Conservation (phyloP, 2,113 vertebrate species). For the Abramis brama region DNA sequence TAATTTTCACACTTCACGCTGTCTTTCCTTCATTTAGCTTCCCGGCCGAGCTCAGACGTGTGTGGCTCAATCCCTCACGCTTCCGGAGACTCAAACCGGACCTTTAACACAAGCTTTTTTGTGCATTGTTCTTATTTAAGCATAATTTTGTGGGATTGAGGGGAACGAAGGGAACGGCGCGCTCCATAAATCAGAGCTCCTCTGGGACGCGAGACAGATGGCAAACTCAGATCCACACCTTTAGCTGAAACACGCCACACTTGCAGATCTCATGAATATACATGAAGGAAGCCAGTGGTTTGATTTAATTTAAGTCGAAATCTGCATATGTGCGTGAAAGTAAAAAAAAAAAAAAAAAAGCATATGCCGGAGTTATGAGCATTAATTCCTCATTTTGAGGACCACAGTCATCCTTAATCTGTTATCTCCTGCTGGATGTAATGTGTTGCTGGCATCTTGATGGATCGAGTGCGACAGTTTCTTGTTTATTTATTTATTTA, state of each 20-base stretch:
- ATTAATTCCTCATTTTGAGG: background rate
- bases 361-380: slow-evolving; percentile 2
- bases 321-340: slow-evolving; percentile 11
- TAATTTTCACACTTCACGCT: slow-evolving; percentile 64
- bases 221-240: slow-evolving; percentile 56
- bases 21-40: slow-evolving; percentile 62
- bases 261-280: slow-evolving; percentile 51
- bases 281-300: slow-evolving; percentile 54
- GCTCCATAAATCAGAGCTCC: slow-evolving; percentile 74
- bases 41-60: background rate
- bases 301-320: slow-evolving; percentile 26
- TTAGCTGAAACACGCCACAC: slow-evolving; percentile 47
- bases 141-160: slow-evolving; percentile 59
- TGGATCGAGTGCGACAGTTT: background rate
- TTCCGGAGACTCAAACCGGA: slow-evolving; percentile 32
- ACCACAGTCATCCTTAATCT: background rate
- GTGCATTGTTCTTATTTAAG: slow-evolving; percentile 68
- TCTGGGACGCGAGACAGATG: slow-evolving; percentile 75
- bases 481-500: background rate
- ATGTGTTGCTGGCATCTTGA: background rate
- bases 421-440: background rate
- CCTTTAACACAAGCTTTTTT: slow-evolving; percentile 52
- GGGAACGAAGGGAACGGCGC: slow-evolving; percentile 50
- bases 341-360: background rate
- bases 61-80: background rate